Evolutionary conservation across 2,113 vertebrate species (phyloP), one percentile per base, ranked within the genome.

Genomic region (Lota lota): DNA sequence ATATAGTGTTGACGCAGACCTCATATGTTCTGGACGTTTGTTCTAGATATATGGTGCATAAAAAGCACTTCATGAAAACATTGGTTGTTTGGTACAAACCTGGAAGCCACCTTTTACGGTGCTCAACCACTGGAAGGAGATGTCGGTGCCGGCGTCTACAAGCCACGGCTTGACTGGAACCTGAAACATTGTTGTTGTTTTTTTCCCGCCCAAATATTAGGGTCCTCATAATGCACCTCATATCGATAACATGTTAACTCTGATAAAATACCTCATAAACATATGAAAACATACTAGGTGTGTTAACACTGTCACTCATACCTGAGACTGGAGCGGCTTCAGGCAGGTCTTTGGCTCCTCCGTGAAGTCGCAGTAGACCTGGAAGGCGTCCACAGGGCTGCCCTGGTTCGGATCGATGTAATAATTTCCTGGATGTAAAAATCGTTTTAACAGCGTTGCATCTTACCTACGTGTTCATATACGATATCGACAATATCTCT

Each of bases 361-460:
- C 0, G 91, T 91, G 81, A 95, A 94, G 85, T 93, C 93, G 83
- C 94, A 95, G 80, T 90, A 94, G 1, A 85, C 94, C 33, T 89
- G 36, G 68, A 95, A 74, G 0, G 93, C 86, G 0, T 95, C 94
- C 53, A 69, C 87, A 10, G 91, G 86, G 22, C 92, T 93, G 22
- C 94, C 94, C 76, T 94, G 94, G 80, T 95, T 95, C 67, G 93
- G 94, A 70, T 95, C 94, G 0, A 95, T 91, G 85, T 93, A 93
- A 73, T 94, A 95, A 40, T 90, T 85, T 40, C 94, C 94, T 95
- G 72, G 3, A 67, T 75, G 33, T 64, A 40, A 40, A 65, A 8
- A 63, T 4, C 53, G 14, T 20, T 57, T 33, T 22, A 51, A 12
- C 53, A 21, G 36, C 40, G 20, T 47, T 47, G 40, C 40, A 47